These are phyloP conservation scores for Muscicapa striata DNA, from an alignment of 2,797 vertebrate species.

Conservation along the genomic window DNA sequence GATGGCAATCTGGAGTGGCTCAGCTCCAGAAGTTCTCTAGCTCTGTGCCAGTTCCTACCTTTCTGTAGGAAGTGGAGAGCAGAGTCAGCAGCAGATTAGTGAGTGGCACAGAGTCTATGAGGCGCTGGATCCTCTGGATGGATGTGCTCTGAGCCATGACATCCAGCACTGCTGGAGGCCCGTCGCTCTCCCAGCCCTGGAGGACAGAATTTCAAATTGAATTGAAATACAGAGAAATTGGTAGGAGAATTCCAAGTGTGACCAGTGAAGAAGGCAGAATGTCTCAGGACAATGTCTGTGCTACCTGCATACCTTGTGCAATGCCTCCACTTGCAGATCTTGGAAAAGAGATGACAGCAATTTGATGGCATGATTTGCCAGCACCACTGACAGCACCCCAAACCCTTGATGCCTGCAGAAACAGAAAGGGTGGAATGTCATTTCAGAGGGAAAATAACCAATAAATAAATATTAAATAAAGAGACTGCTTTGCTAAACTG, in stretches of 20 bases:
- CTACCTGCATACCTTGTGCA: constrained; percentile 85
- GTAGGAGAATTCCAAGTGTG: neutral
- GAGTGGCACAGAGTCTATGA: constrained; percentile 96
- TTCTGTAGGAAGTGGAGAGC: constrained; percentile 96
- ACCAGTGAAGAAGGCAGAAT: neutral
- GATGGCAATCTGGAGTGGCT: neutral
- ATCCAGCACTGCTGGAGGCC: constrained; percentile 92
- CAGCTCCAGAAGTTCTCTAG: neutral
- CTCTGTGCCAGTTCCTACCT: constrained; percentile 76
- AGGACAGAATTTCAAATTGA: neutral
- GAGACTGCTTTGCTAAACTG: neutral
- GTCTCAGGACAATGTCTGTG: rapidly evolving
- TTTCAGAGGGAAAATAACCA: neutral
- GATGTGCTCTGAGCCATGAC: constrained; percentile 98
- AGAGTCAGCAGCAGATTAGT: constrained; percentile 94
- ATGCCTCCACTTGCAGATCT: constrained; percentile 95
- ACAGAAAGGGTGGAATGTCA: neutral
- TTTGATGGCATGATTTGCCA: constrained; percentile 96
- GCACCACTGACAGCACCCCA: constrained; percentile 93
- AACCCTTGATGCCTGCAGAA: constrained; percentile 93
- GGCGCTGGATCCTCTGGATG: constrained; percentile 94
- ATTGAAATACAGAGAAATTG: neutral
- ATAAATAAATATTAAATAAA: neutral
- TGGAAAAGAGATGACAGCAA: constrained; percentile 95
- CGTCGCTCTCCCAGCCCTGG: constrained; percentile 92